These are phyloP conservation scores for Silurus glanis DNA, from an alignment of 2,113 vertebrate species.

Conservation along the genomic window DNA sequence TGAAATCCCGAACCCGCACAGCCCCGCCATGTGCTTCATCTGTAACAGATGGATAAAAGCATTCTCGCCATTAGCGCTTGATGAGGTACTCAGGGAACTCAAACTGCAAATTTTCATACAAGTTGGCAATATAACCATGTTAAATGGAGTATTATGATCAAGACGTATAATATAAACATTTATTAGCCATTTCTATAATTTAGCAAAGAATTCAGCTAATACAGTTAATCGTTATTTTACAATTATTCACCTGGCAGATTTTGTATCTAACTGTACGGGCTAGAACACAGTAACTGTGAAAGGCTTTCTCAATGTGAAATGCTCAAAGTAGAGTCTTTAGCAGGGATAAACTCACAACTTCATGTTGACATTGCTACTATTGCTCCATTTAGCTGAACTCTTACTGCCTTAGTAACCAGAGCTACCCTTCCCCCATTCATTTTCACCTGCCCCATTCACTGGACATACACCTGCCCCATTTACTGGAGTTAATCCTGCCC, in stretches of 20 bases:
- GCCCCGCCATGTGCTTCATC: slow-evolving; percentile 81
- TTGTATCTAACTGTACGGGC: background rate
- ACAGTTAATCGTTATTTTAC: background rate
- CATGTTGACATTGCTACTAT: background rate
- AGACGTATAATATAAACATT: background rate
- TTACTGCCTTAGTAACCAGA: background rate
- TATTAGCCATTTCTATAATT: background rate
- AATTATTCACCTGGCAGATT: background rate
- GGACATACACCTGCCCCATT: background rate
- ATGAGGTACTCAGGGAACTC: background rate
- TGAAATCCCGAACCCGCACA: slow-evolving; percentile 86
- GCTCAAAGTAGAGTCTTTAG: background rate
- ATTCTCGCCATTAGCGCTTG: background rate
- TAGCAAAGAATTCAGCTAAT: background rate
- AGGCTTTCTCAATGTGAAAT: background rate
- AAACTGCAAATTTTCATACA: background rate
- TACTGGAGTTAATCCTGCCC: background rate
- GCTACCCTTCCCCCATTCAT: no score
- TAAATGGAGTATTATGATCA: background rate
- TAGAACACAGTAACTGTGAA: background rate
- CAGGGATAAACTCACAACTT: background rate
- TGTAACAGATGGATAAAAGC: slow-evolving; percentile 64
- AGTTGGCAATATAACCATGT: background rate
- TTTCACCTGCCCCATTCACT: background rate
- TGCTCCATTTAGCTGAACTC: background rate